A percentile compares a stretch with the other conserved stretches of the same genome.
Evolutionary conservation across 2,797 vertebrate genomes (phyloP).

Genomic region (Fratercula arctica): DNA sequence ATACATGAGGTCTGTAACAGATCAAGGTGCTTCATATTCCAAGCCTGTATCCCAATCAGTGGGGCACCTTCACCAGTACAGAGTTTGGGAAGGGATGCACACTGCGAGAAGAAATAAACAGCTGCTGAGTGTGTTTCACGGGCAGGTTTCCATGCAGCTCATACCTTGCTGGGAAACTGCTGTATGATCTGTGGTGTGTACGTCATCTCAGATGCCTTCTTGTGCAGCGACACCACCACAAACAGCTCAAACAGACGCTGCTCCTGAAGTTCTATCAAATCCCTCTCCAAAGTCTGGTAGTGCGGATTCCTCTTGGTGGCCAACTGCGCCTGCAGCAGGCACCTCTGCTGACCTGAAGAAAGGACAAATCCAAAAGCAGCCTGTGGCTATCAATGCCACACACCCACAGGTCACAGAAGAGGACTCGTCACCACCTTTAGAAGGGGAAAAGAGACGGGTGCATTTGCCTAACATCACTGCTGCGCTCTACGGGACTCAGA

Average conservation of each 20-base stretch:
- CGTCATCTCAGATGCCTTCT: constrained; percentile 78
- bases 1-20: background rate
- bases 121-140: background rate
- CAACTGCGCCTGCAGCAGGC: constrained; percentile 84
- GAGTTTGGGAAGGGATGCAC: background rate
- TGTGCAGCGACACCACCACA: constrained; percentile 95
- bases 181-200: constrained; percentile 92
- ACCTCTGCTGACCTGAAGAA: constrained; percentile 72
- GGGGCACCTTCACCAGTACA: background rate
- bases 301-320: constrained; percentile 85
- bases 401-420: background rate
- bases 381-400: background rate
- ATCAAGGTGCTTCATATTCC: background rate
- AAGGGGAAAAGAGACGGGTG: background rate
- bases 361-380: background rate
- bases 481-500: accelerated
- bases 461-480: background rate
- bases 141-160: background rate
- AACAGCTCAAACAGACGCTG: constrained; percentile 96
- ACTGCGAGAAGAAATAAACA: background rate
- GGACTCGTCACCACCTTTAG: background rate
- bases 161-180: constrained; percentile 94
- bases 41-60: background rate
- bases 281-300: constrained; percentile 94
- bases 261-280: constrained; percentile 93